Evolutionary conservation across 2,113 vertebrate genomes (phyloP).

Genomic region (Ailuropoda melanoleuca): DNA sequence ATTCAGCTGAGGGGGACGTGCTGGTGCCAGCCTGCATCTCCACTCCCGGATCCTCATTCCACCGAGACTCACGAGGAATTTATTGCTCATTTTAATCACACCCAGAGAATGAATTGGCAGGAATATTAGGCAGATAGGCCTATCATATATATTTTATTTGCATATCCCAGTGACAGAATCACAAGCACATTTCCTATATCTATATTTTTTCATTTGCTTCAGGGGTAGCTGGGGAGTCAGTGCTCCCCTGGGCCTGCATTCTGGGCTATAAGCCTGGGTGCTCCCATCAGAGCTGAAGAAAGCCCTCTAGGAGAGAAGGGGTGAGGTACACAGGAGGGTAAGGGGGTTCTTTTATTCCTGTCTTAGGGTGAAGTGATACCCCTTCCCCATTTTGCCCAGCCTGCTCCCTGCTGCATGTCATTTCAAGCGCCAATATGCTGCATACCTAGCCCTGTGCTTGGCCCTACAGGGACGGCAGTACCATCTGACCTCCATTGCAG

Average conservation of each 20-base stretch:
- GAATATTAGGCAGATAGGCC: conserved; percentile 76
- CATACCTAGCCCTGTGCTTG: neutral
- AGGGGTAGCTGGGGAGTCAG: conserved; percentile 64
- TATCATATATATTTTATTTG: conserved; percentile 85
- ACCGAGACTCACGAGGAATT: conserved; percentile 84
- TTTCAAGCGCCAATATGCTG: neutral
- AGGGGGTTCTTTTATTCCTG: neutral
- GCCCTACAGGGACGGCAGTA: neutral
- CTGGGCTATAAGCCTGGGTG: conserved; percentile 52
- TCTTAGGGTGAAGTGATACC: neutral
- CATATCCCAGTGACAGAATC: conserved; percentile 84
- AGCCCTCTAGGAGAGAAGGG: neutral
- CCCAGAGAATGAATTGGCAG: conserved; percentile 85
- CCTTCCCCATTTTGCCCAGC: neutral
- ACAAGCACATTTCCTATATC: conserved; percentile 81
- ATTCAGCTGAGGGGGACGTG: conserved; percentile 80
- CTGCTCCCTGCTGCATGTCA: neutral
- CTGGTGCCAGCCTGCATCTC: conserved; percentile 69
- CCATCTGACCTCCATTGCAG: neutral
- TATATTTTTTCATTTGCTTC: conserved; percentile 82
- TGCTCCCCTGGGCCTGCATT: conserved; percentile 40
- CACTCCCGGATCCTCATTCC: conserved; percentile 74
- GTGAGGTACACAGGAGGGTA: neutral
- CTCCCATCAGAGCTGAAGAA: conserved; percentile 17
- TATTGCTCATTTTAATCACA: conserved; percentile 88